phyloP scores from a whole-genome alignment of 1,140 invertebrate species.

The Oncopeltus fasciatus region DNA sequence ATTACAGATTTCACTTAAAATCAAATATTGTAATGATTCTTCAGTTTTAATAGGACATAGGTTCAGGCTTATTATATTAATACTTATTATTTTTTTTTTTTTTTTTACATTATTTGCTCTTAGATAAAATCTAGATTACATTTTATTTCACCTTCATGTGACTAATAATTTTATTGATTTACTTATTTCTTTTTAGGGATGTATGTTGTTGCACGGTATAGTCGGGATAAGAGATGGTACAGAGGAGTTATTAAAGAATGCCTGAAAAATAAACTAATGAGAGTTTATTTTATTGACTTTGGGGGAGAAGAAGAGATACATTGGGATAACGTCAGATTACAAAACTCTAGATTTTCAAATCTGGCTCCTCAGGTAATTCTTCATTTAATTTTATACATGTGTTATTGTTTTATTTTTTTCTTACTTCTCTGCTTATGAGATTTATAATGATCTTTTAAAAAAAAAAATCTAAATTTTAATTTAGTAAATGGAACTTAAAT shows the following conservation, averaged over 20 bases:
- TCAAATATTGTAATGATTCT: too few species aligned
- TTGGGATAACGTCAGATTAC: conserved; percentile 26
- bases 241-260: conserved; percentile 30
- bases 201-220: conserved; percentile 31
- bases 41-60: too few species aligned
- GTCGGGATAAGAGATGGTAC: conserved; percentile 31
- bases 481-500: too few species aligned
- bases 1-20: too few species aligned
- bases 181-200: conserved; percentile 29
- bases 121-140: too few species aligned
- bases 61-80: too few species aligned
- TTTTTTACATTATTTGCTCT: too few species aligned
- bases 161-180: too few species aligned
- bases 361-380: conserved; percentile 28
- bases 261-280: conserved; percentile 28
- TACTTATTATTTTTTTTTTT: conserved; percentile 13
- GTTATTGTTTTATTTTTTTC: neutral
- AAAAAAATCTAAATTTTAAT: too few species aligned
- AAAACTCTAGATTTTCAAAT: conserved; percentile 26
- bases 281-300: conserved; percentile 36
- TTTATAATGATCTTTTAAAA: too few species aligned
- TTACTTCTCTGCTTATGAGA: neutral
- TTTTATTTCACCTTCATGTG: too few species aligned
- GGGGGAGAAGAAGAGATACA: conserved; percentile 29
- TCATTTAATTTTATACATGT: conserved; percentile 7